Evolutionary conservation across 2,797 vertebrate genomes (phyloP).

Genomic region (Leptoclinus maculatus): DNA sequence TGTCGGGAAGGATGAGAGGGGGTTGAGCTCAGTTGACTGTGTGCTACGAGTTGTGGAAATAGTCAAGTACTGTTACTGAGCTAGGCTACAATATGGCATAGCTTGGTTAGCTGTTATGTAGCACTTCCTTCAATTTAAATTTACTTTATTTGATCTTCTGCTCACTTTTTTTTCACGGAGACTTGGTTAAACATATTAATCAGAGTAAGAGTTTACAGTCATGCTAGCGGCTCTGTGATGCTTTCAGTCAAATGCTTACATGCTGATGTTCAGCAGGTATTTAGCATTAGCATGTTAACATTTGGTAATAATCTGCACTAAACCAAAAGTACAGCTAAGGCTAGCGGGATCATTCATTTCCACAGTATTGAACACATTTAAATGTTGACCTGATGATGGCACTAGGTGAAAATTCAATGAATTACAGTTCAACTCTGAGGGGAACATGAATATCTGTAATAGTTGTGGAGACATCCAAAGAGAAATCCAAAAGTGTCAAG

Average conservation of each 20-base stretch:
- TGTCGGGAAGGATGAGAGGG: conserved; percentile 15
- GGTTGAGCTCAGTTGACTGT: conserved; percentile 14
- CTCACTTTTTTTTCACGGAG: not conserved
- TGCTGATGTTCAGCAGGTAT: too few species aligned
- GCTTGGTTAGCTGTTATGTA: not conserved
- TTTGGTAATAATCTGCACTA: not conserved
- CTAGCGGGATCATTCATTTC: not conserved
- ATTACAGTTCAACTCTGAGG: not conserved
- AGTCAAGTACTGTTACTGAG: not conserved
- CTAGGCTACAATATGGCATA: not conserved
- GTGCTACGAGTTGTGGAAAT: not conserved
- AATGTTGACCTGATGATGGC: not conserved
- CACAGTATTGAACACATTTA: not conserved
- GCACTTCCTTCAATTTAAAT: not conserved
- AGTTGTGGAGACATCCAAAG: too few species aligned
- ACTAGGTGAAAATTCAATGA: not conserved
- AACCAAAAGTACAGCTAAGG: not conserved
- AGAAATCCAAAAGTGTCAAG: not conserved
- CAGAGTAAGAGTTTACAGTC: not conserved
- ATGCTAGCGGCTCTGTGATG: not conserved
- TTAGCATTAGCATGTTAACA: not conserved
- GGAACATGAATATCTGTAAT: not conserved
- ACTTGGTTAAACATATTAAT: not conserved
- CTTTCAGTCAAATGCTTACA: not conserved
- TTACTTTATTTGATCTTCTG: not conserved